phyloP scores from a whole-genome alignment of 23 tunicate genomes.

The Trididemnum nubilum region DNA sequence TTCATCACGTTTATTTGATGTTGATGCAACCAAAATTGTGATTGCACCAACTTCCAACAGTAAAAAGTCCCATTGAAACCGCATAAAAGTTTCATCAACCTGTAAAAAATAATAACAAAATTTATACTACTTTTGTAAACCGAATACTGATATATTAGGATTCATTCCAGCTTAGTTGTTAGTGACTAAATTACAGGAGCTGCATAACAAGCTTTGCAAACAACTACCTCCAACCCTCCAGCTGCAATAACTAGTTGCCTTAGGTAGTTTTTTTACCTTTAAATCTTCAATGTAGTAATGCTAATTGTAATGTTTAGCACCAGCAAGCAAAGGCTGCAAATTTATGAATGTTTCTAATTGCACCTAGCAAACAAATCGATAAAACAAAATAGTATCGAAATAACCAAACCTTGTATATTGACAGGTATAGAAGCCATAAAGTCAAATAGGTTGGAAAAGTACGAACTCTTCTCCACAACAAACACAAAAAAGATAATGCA shows the following conservation, averaged over 20 bases:
- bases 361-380: no score
- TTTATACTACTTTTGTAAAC: background rate
- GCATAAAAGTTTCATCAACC: conserved; percentile 95
- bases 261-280: no score
- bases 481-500: conserved; percentile 49
- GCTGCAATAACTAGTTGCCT: no score
- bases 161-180: background rate
- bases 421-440: conserved; percentile 73
- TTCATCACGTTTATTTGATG: conserved; percentile 11
- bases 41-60: conserved; percentile 90
- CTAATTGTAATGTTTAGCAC: no score
- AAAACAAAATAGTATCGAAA: background rate
- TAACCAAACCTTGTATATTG: conserved; percentile 65
- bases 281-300: no score
- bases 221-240: no score
- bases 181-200: background rate
- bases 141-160: background rate
- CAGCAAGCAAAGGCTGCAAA: no score
- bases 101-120: conserved; percentile 25
- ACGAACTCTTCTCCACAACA: conserved; percentile 41
- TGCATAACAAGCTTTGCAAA: no score
- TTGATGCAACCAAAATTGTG: conserved; percentile 61
- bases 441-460: conserved; percentile 32
- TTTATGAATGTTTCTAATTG: no score
- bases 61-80: conserved; percentile 99